phyloP scores from a whole-genome alignment of 2,797 vertebrate species.

The Muscicapa striata region DNA sequence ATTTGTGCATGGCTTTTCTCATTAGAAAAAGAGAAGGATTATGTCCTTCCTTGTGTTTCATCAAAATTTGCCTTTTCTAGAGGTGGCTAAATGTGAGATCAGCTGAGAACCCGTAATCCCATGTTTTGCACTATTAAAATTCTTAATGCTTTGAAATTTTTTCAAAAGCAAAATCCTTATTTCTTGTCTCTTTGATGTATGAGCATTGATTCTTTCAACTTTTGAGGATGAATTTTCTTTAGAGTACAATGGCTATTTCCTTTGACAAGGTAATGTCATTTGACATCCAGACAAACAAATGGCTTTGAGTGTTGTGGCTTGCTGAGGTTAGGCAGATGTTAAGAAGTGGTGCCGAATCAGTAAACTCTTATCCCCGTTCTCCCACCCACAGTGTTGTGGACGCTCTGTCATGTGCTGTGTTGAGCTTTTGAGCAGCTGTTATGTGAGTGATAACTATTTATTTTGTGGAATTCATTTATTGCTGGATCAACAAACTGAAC shows the following conservation, averaged over 20 bases:
- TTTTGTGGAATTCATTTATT: background rate
- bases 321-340: background rate
- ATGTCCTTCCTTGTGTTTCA: background rate
- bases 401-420: background rate
- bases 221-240: background rate
- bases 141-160: background rate
- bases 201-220: background rate
- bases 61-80: background rate
- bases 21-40: background rate
- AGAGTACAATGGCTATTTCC: background rate
- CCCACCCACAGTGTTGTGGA: fast-evolving
- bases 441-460: background rate
- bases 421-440: background rate
- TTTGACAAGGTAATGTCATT: background rate
- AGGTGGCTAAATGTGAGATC: background rate
- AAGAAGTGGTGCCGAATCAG: background rate
- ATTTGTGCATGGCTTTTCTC: background rate
- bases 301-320: background rate
- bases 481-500: background rate
- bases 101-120: background rate
- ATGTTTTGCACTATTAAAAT: background rate
- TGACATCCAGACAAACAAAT: background rate
- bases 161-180: no score
- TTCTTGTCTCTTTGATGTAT: background rate
- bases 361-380: background rate